phyloP scores from a whole-genome alignment of 1,140 invertebrate species.

The Drosophila willistoni region DNA sequence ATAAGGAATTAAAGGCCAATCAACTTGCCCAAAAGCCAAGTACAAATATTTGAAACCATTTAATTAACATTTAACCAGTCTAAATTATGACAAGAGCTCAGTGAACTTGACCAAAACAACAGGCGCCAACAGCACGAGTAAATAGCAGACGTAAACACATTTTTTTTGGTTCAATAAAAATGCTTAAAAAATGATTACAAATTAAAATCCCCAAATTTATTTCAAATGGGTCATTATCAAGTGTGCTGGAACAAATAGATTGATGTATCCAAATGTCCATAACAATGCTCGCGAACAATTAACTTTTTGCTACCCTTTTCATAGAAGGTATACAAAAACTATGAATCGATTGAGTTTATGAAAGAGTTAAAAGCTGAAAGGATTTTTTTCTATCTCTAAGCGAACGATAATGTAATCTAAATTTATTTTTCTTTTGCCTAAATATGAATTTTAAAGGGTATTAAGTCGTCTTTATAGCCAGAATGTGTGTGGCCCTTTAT shows the following conservation, averaged over 20 bases:
- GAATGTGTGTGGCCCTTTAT: neutral
- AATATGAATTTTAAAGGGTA: slow-evolving; percentile 12
- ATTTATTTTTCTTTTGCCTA: too few species aligned
- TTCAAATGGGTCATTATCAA: neutral
- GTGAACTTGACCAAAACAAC: slow-evolving; percentile 48
- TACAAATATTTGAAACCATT: slow-evolving; percentile 43
- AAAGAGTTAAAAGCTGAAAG: too few species aligned
- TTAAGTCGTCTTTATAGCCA: neutral
- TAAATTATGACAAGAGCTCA: slow-evolving; percentile 41
- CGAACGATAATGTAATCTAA: too few species aligned
- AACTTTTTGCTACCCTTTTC: neutral
- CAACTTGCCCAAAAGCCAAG: slow-evolving; percentile 50
- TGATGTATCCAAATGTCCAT: neutral
- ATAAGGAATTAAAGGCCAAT: slow-evolving; percentile 54
- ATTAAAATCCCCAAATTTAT: neutral
- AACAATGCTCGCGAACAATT: slow-evolving; percentile 1
- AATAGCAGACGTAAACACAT: neutral
- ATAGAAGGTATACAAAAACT: neutral
- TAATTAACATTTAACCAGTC: slow-evolving; percentile 17
- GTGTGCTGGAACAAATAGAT: neutral
- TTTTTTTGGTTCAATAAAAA: slow-evolving; percentile 6
- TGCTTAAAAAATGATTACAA: slow-evolving; percentile 17
- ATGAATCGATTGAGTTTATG: too few species aligned
- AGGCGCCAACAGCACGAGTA: slow-evolving; percentile 26
- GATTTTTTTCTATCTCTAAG: too few species aligned